Evolutionary conservation across 2,888 invertebrate genomes (phyloP).

Genomic region (Melipona beecheii): DNA sequence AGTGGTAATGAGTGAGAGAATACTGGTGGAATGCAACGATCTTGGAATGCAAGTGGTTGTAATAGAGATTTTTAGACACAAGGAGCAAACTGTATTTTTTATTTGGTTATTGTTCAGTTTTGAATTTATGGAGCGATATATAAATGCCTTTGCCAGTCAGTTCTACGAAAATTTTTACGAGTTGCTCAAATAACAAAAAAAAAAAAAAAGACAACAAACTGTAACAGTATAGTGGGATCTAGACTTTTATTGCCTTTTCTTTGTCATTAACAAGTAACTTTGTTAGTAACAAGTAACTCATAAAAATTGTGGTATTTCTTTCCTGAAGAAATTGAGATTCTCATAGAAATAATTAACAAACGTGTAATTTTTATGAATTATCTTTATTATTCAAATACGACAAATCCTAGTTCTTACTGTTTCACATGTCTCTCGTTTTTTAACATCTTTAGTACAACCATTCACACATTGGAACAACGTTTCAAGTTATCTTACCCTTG

Average conservation of each 20-base stretch:
- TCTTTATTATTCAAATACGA: too few species aligned
- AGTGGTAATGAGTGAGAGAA: constrained; percentile 35
- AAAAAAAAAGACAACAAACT: too few species aligned
- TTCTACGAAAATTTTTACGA: background rate
- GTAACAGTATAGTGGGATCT: too few species aligned
- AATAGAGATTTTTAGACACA: background rate
- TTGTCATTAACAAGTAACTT: too few species aligned
- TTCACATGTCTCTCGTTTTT: background rate
- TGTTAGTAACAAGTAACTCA: too few species aligned
- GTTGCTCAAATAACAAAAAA: background rate
- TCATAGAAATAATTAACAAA: too few species aligned
- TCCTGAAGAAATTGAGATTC: too few species aligned
- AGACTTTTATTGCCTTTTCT: too few species aligned
- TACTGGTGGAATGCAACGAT: background rate
- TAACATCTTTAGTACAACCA: background rate
- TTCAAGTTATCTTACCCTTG: background rate
- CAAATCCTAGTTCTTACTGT: background rate
- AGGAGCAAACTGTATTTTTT: background rate
- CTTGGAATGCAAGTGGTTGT: background rate
- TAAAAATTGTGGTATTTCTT: too few species aligned
- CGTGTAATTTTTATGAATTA: too few species aligned
- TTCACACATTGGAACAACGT: background rate
- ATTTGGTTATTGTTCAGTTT: background rate
- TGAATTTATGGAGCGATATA: background rate
- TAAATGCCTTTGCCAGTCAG: too few species aligned